Percentiles rank a stretch among this genome's conserved stretches.
phyloP scores from a whole-genome alignment of 2,797 vertebrate species.

The Danio kyathit region DNA sequence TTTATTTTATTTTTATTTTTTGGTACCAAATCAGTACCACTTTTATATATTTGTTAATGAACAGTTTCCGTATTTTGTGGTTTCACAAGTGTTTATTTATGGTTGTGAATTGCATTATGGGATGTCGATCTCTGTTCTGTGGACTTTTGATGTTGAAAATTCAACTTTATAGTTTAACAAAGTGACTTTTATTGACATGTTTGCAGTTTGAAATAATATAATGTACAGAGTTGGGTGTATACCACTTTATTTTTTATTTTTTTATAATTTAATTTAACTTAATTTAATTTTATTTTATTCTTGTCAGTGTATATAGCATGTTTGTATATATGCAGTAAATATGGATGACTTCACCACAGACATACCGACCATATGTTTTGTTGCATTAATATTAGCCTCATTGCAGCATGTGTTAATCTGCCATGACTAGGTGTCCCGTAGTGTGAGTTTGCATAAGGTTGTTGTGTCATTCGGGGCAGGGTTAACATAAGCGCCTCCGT shows the following conservation, averaged over 20 bases:
- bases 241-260: neutral
- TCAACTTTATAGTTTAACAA: too few species aligned
- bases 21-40: too few species aligned
- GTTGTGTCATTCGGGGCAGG: neutral
- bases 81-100: too few species aligned
- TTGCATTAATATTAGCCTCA: slow-evolving; percentile 16
- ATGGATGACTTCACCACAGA: neutral
- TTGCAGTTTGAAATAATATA: too few species aligned
- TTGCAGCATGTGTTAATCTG: slow-evolving; percentile 25
- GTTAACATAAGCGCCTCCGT: neutral
- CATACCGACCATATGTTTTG: slow-evolving; percentile 12
- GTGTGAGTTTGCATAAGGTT: slow-evolving; percentile 12
- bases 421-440: slow-evolving; percentile 13
- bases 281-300: neutral
- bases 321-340: neutral
- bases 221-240: neutral
- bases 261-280: neutral
- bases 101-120: too few species aligned
- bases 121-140: too few species aligned
- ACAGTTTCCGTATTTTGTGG: too few species aligned
- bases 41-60: too few species aligned
- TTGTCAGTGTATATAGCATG: neutral
- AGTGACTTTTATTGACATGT: too few species aligned
- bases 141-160: too few species aligned
- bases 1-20: neutral